These are phyloP conservation scores for Matsumurasca onukii DNA, from an alignment of 1,140 invertebrate genomes.

Conservation along the genomic window DNA sequence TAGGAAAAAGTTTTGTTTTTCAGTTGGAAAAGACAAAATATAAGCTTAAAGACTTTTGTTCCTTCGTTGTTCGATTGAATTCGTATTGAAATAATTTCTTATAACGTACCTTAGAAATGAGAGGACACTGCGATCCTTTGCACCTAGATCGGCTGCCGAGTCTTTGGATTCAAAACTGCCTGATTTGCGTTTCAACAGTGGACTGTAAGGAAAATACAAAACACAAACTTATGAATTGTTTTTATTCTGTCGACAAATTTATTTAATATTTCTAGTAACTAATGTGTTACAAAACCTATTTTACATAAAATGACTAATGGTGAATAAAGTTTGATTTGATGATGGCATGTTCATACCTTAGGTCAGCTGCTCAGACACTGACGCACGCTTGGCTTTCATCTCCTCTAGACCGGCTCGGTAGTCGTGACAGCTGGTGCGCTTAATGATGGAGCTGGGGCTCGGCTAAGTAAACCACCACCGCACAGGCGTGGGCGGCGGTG, in stretches of 20 bases:
- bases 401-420: conserved; percentile 66
- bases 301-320: neutral
- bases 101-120: conserved; percentile 43
- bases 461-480: conserved; percentile 80
- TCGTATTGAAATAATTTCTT: neutral
- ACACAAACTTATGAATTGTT: neutral
- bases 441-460: conserved; percentile 90
- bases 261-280: neutral
- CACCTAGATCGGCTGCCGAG: conserved; percentile 5
- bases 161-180: conserved; percentile 38
- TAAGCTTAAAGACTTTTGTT: neutral
- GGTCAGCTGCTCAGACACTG: conserved; percentile 25
- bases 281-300: neutral
- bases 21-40: neutral
- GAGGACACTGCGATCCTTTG: conserved; percentile 41
- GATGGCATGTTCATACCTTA: conserved; percentile 16
- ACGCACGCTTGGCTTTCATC: conserved; percentile 27
- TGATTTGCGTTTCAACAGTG: conserved; percentile 52
- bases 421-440: conserved; percentile 67
- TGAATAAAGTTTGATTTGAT: neutral
- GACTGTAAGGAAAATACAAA: conserved; percentile 45
- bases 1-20: no score
- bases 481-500: conserved; percentile 57
- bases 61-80: neutral
- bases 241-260: neutral